A percentile compares a stretch with the other conserved stretches of the same genome.
Conservation (phyloP, 2,888 invertebrate species). For the Platycheirus rosarum region DNA sequence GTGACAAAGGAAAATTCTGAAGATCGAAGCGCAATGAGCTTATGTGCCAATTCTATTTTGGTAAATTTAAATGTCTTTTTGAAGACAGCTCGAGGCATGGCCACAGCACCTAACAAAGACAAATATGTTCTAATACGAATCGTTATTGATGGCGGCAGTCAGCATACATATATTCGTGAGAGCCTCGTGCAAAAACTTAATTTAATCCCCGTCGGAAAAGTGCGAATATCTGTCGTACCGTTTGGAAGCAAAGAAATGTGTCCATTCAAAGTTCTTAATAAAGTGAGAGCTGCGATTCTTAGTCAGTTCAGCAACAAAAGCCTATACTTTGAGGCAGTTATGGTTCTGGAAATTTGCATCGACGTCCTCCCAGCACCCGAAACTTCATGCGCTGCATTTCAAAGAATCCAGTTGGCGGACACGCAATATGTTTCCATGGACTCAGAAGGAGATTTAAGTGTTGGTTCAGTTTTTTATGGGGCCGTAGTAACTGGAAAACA, state of each 20-base stretch:
- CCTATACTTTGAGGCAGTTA: conserved; percentile 26
- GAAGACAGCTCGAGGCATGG: background rate
- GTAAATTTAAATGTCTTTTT: background rate
- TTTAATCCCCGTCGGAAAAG: too few relatives aligned
- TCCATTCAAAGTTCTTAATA: background rate
- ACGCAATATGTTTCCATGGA: too few relatives aligned
- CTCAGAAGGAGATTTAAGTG: too few relatives aligned
- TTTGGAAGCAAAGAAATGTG: conserved; percentile 30
- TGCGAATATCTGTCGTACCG: too few relatives aligned
- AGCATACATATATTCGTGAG: background rate
- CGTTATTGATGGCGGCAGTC: conserved; percentile 4
- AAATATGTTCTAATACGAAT: background rate
- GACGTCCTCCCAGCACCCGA: conserved; percentile 21
- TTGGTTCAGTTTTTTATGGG: conserved; percentile 32
- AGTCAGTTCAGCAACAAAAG: too few relatives aligned
- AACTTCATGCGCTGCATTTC: conserved; percentile 5
- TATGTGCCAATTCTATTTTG: background rate
- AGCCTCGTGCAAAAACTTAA: background rate
- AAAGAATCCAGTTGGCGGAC: too few relatives aligned
- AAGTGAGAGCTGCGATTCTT: conserved; percentile 10
- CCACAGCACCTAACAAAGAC: background rate
- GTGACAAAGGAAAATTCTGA: too few relatives aligned
- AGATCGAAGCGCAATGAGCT: too few relatives aligned
- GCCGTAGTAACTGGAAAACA: conserved; percentile 32
- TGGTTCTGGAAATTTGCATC: conserved; percentile 20